Percentiles rank a stretch among this genome's conserved stretches.
Conservation (phyloP, 2,797 vertebrate species). For the Muscicapa comitata region DNA sequence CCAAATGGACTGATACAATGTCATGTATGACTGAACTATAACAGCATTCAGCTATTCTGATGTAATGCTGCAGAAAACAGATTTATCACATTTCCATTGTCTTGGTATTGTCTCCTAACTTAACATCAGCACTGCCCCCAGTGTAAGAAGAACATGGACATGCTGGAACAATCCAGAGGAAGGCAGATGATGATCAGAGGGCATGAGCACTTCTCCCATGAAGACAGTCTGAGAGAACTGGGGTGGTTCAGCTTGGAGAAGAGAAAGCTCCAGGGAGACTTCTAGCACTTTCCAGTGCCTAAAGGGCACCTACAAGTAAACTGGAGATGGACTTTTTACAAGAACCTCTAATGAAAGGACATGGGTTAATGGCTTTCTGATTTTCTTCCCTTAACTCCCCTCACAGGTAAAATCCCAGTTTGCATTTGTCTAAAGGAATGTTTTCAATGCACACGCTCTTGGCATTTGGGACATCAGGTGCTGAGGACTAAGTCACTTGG, state of each 20-base stretch:
- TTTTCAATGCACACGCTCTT: background rate
- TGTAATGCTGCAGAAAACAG: background rate
- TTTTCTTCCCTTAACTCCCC: background rate
- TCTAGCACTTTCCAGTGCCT: background rate
- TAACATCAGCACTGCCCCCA: background rate
- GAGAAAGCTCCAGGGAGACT: background rate
- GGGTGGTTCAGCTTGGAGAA: background rate
- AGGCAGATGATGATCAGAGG: background rate
- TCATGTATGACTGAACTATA: background rate
- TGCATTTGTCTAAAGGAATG: background rate
- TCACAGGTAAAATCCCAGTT: background rate
- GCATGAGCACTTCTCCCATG: background rate
- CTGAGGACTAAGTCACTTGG: background rate
- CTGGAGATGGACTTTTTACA: background rate
- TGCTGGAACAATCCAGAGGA: background rate
- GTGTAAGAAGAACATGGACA: background rate
- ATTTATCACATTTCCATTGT: background rate
- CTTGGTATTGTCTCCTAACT: background rate
- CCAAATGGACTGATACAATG: background rate
- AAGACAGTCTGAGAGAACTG: background rate
- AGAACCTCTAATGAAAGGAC: background rate
- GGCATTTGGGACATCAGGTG: background rate
- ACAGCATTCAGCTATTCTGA: background rate
- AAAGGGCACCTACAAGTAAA: background rate
- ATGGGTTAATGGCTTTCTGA: background rate